Evolutionary conservation across 2,888 invertebrate genomes (phyloP).

Genomic region (Panzeria rudis): DNA sequence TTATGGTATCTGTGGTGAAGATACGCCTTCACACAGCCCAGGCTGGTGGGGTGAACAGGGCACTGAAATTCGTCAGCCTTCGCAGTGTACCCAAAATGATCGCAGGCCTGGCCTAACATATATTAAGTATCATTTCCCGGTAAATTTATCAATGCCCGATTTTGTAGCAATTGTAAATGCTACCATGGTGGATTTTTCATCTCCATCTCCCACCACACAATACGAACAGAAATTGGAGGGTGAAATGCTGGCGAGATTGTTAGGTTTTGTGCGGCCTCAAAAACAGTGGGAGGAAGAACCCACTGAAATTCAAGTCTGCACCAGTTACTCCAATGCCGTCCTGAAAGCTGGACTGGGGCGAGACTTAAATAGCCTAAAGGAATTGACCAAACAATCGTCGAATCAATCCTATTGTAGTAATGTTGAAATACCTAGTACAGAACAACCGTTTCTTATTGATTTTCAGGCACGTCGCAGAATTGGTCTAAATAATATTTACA

Average conservation of each 20-base stretch:
- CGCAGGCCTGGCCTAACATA: slow-evolving; percentile 95
- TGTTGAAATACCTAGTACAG: slow-evolving; percentile 87
- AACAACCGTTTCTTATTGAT: slow-evolving; percentile 88
- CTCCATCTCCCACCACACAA: slow-evolving; percentile 88
- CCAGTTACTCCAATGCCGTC: slow-evolving; percentile 90
- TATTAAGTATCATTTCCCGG: slow-evolving; percentile 93
- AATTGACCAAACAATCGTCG: slow-evolving; percentile 87
- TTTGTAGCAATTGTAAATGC: slow-evolving; percentile 93
- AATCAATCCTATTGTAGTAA: slow-evolving; percentile 89
- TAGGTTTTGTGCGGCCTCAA: slow-evolving; percentile 93
- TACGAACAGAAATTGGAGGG: slow-evolving; percentile 89
- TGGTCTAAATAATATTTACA: slow-evolving; percentile 85
- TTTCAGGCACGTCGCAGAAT: slow-evolving; percentile 87
- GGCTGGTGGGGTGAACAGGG: slow-evolving; percentile 97
- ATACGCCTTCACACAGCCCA: slow-evolving; percentile 91
- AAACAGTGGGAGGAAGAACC: slow-evolving; percentile 90
- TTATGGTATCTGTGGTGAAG: slow-evolving; percentile 92
- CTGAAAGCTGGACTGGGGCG: slow-evolving; percentile 85
- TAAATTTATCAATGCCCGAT: slow-evolving; percentile 94
- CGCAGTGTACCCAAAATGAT: slow-evolving; percentile 91
- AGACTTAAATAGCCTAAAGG: slow-evolving; percentile 81
- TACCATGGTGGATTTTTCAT: slow-evolving; percentile 91
- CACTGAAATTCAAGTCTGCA: slow-evolving; percentile 90
- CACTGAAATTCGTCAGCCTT: slow-evolving; percentile 89
- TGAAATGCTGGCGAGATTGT: slow-evolving; percentile 89